Evolutionary conservation across 2,113 vertebrate species (phyloP).

Genomic region (Donacobius atricapilla): DNA sequence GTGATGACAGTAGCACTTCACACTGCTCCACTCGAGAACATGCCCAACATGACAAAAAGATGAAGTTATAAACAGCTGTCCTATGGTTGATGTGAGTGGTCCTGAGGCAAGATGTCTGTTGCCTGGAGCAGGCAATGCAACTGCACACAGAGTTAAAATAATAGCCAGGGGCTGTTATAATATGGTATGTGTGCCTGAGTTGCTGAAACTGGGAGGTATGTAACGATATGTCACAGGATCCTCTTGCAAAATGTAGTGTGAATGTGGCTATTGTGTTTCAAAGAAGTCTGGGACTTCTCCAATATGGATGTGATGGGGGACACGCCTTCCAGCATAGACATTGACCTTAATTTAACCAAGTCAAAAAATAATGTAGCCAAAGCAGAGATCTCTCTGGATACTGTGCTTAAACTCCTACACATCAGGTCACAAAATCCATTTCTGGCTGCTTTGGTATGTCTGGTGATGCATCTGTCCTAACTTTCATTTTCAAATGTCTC

Average conservation of each 20-base stretch:
- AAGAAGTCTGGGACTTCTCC: background rate
- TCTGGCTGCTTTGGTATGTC: background rate
- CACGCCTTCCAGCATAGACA: background rate
- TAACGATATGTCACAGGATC: background rate
- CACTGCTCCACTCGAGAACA: background rate
- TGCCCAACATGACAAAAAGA: background rate
- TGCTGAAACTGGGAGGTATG: background rate
- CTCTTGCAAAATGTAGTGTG: background rate
- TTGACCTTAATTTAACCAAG: background rate
- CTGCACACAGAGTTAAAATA: background rate
- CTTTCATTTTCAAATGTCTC: background rate
- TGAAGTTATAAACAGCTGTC: background rate
- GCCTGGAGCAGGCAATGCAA: background rate
- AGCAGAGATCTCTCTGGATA: background rate
- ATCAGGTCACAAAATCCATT: background rate
- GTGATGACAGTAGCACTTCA: background rate
- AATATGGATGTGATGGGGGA: background rate
- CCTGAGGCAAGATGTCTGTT: background rate
- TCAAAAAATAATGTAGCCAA: background rate
- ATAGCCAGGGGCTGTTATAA: background rate
- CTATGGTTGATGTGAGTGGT: background rate
- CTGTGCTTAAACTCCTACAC: background rate
- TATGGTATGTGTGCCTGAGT: background rate
- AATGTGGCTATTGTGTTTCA: background rate
- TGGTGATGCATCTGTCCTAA: background rate